A percentile compares a stretch with the other conserved stretches of the same genome.
These are phyloP conservation scores for Sceloporus undulatus DNA, from an alignment of 2,113 vertebrate genomes.

Conservation along the genomic window DNA sequence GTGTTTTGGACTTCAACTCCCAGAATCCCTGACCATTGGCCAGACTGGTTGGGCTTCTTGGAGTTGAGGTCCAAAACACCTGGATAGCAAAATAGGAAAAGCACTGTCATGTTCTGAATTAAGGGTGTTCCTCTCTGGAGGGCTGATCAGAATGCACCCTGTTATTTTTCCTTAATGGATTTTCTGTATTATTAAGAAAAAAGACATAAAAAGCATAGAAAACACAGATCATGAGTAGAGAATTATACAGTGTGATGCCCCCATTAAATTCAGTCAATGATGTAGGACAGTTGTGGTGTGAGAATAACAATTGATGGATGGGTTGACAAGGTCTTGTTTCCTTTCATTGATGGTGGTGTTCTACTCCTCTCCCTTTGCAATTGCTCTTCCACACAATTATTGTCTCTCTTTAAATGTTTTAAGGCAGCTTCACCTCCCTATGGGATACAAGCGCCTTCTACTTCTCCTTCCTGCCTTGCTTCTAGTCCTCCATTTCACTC, in stretches of 20 bases:
- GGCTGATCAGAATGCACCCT: neutral
- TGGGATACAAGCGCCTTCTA: slow-evolving; percentile 57
- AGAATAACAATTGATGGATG: neutral
- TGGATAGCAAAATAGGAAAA: neutral
- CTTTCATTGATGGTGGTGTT: slow-evolving; percentile 10
- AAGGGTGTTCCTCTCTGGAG: neutral
- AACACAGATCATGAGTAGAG: too few relatives aligned
- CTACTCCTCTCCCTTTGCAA: slow-evolving; percentile 25
- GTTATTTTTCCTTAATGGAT: too few relatives aligned
- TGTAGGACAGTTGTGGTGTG: too few relatives aligned
- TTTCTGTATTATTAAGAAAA: too few relatives aligned
- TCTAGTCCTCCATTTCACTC: slow-evolving; percentile 66
- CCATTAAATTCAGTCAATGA: too few relatives aligned
- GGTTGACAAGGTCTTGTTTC: neutral
- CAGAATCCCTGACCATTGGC: too few relatives aligned
- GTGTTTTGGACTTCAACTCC: too few relatives aligned
- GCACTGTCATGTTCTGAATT: neutral
- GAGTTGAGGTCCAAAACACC: neutral
- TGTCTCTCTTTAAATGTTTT: slow-evolving; percentile 71
- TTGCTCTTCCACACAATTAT: slow-evolving; percentile 47
- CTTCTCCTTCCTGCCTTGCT: slow-evolving; percentile 62
- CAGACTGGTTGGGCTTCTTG: too few relatives aligned
- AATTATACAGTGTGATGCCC: too few relatives aligned
- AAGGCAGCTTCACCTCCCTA: slow-evolving; percentile 70
- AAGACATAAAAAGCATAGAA: too few relatives aligned